phyloP scores from a whole-genome alignment of 2,113 vertebrate genomes.

The Thermophis baileyi region DNA sequence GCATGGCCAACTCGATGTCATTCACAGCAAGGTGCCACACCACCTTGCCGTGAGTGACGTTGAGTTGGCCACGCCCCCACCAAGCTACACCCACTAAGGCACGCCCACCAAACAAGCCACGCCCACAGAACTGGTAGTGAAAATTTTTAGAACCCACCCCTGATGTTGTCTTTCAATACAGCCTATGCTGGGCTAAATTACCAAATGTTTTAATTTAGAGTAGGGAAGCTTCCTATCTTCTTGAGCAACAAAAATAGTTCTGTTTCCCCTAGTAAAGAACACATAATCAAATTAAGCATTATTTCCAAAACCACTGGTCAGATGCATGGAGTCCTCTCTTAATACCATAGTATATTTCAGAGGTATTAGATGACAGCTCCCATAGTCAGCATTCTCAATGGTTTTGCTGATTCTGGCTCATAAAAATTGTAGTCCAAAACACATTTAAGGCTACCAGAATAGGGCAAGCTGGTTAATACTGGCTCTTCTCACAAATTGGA shows the following conservation, averaged over 20 bases:
- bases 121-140: too few relatives aligned
- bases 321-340: background rate
- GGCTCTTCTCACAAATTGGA: background rate
- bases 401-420: background rate
- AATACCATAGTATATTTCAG: background rate
- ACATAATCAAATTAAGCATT: background rate
- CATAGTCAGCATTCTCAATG: background rate
- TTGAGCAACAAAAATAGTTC: background rate
- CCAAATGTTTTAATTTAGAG: background rate
- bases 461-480: background rate
- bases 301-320: background rate
- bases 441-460: background rate
- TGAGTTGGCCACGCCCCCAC: too few relatives aligned
- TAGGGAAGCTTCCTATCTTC: background rate
- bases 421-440: background rate
- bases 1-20: too few relatives aligned
- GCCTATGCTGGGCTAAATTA: background rate
- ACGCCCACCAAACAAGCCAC: too few relatives aligned
- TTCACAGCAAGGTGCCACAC: too few relatives aligned
- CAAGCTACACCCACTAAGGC: too few relatives aligned
- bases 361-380: background rate
- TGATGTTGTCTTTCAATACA: background rate
- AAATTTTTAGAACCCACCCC: too few relatives aligned
- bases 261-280: background rate
- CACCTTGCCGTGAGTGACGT: too few relatives aligned